These are phyloP conservation scores for Panopea generosa DNA, from an alignment of 2,888 invertebrate species.

Conservation along the genomic window DNA sequence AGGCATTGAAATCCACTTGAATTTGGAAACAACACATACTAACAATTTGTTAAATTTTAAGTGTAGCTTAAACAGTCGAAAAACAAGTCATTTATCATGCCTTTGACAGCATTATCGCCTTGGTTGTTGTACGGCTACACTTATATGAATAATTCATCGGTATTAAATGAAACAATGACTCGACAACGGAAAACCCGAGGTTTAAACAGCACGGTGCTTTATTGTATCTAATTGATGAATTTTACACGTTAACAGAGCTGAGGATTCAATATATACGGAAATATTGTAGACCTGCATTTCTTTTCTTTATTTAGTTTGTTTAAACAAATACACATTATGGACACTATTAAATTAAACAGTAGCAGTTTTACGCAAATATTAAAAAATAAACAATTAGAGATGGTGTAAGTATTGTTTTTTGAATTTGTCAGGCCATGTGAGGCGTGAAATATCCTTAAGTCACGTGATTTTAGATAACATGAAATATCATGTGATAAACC, in stretches of 20 bases:
- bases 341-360: too few relatives aligned
- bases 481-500: too few relatives aligned
- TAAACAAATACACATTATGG: too few relatives aligned
- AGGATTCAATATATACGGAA: too few relatives aligned
- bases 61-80: slow-evolving; percentile 40
- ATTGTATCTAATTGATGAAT: slow-evolving; percentile 30
- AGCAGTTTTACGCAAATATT: too few relatives aligned
- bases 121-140: slow-evolving; percentile 30
- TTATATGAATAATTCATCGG: slow-evolving; percentile 58
- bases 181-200: slow-evolving; percentile 16
- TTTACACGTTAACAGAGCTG: neutral
- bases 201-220: slow-evolving; percentile 28
- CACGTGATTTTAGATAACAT: too few relatives aligned
- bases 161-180: slow-evolving; percentile 52
- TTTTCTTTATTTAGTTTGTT: too few relatives aligned
- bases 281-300: too few relatives aligned
- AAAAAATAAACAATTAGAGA: too few relatives aligned
- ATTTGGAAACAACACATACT: slow-evolving; percentile 41
- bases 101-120: slow-evolving; percentile 64
- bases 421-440: too few relatives aligned
- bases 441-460: too few relatives aligned
- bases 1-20: slow-evolving; percentile 19
- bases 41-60: slow-evolving; percentile 54
- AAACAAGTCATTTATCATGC: slow-evolving; percentile 62
- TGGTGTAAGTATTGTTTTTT: too few relatives aligned